phyloP scores from a whole-genome alignment of 2,113 vertebrate genomes.

The Aldabrachelys gigantea region DNA sequence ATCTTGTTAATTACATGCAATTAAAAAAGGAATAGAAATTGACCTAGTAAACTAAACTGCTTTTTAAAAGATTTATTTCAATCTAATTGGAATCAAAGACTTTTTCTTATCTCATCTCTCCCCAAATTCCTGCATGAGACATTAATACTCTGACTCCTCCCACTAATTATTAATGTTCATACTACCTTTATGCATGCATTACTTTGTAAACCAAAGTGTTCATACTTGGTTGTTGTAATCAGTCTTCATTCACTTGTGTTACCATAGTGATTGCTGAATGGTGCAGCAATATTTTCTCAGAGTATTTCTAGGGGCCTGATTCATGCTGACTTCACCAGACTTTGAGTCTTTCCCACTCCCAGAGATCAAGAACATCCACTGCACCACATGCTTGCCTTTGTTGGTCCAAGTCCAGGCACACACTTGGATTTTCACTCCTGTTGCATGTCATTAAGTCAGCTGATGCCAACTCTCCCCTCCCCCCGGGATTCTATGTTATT shows the following conservation, averaged over 20 bases:
- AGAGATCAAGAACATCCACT: neutral
- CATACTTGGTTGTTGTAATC: neutral
- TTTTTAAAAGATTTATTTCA: neutral
- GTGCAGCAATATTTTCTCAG: accelerated
- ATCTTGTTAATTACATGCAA: neutral
- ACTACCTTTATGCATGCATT: neutral
- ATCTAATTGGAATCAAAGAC: neutral
- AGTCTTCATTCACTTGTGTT: neutral
- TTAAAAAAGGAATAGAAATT: neutral
- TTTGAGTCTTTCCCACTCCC: neutral
- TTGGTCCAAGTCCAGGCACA: neutral
- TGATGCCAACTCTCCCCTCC: neutral
- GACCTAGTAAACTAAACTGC: neutral
- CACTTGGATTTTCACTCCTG: neutral
- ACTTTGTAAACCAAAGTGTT: neutral
- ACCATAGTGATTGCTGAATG: neutral
- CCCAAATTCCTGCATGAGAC: neutral
- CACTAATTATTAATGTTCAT: neutral
- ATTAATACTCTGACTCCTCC: neutral
- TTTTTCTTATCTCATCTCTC: neutral
- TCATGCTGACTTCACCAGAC: neutral
- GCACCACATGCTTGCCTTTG: neutral
- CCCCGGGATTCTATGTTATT: neutral
- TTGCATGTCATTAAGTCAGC: neutral
- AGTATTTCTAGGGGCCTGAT: neutral